These are phyloP conservation scores for Lycaena phlaeas DNA, from an alignment of 2,888 invertebrate species.

Conservation along the genomic window DNA sequence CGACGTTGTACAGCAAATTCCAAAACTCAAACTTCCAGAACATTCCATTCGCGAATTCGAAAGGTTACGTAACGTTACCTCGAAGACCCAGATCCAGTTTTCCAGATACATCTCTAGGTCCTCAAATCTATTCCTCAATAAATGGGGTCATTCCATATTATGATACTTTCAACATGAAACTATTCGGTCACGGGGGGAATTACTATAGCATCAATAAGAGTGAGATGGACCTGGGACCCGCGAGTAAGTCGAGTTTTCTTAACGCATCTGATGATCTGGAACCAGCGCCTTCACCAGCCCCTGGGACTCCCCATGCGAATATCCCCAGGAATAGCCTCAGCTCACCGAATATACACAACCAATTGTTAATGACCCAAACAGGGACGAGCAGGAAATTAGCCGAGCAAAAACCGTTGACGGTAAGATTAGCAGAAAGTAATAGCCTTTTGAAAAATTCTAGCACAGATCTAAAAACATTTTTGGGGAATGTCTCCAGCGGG, in stretches of 20 bases:
- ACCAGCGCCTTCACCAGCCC: conserved; percentile 64
- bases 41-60: conserved; percentile 74
- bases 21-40: conserved; percentile 75
- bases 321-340: conserved; percentile 64
- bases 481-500: conserved; percentile 46
- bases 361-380: conserved; percentile 57
- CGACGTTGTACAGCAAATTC: conserved; percentile 51
- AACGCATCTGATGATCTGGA: conserved; percentile 62
- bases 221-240: conserved; percentile 72
- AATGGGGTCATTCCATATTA: conserved; percentile 75
- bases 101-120: conserved; percentile 59
- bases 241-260: conserved; percentile 56
- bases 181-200: conserved; percentile 88
- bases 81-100: conserved; percentile 82
- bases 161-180: conserved; percentile 85
- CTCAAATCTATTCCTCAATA: conserved; percentile 51
- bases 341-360: conserved; percentile 67
- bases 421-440: conserved; percentile 49
- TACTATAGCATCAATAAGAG: conserved; percentile 83
- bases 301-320: conserved; percentile 62
- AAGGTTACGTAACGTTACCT: conserved; percentile 90
- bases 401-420: conserved; percentile 47
- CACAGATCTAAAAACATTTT: conserved; percentile 42
- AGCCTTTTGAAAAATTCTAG: conserved; percentile 35
- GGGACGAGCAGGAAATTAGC: conserved; percentile 32